Evolutionary conservation across 2,888 invertebrate species (phyloP), one percentile per base, ranked within the genome.

Genomic region (Leptinotarsa peninsularis): DNA sequence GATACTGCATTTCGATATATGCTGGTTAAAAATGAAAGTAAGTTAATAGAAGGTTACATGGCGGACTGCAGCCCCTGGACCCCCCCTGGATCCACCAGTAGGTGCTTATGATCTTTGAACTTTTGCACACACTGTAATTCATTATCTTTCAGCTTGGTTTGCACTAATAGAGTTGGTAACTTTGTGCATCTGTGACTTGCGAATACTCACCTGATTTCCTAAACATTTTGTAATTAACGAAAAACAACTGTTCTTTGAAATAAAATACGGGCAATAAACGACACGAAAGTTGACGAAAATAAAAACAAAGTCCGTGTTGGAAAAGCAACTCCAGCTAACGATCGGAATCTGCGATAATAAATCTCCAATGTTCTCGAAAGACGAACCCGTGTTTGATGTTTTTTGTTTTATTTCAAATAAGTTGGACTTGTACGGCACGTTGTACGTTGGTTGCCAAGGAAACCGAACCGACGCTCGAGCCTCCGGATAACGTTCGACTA

Each of bases 381-480:
- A 63, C 63, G 43, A 63, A 13, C 63, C 63, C 63, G 63, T 63
- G 63, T 63, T 33, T 43, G 43, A 63, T 63, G 33, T 43, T 43
- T 63, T 63, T 63, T n/a, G 63, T 63, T 43, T 63, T 63, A 63
- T 63, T 63, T 63, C 43, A 63, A 63, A 63, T n/a, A 10, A 33
- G 33, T 33, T 33, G 13, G 63, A 7, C 27, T 63, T 63, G 43
- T 63, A 63, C 14, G 66, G 70, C 43, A 60, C 70, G 18, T 27
- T 60, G 67, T 49, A 67, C 68, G 67, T 49, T 50, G 76, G 76
- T 76, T 73, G 70, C 70, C 71, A 67, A 50, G 74, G 74, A 49
- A 74, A 74, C 74, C 67, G 66, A n/a, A 18, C 33, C 58, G 76
- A 73, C 56, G 73, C 73, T 70, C 60, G 58, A 50, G 76, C 71